These are phyloP conservation scores for Nothobranchius kuhntae DNA, from an alignment of 2,113 vertebrate species.

Conservation along the genomic window DNA sequence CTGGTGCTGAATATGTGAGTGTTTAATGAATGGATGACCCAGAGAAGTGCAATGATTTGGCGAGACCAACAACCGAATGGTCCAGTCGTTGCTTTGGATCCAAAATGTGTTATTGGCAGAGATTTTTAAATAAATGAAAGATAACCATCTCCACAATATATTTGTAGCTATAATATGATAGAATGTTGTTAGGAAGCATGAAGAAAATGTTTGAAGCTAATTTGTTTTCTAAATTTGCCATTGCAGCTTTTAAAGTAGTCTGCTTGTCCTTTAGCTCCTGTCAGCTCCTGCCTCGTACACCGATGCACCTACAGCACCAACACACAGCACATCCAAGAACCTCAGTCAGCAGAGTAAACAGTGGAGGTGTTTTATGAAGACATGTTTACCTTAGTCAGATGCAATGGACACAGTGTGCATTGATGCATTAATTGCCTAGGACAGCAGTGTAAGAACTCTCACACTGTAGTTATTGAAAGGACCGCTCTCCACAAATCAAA, in stretches of 20 bases:
- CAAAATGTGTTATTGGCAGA: too few species aligned
- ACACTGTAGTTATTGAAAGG: constrained; percentile 25
- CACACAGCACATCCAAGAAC: constrained; percentile 17
- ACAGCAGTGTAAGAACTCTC: constrained; percentile 25
- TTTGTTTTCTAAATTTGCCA: too few species aligned
- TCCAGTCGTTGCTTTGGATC: too few species aligned
- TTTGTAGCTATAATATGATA: too few species aligned
- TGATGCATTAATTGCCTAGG: constrained; percentile 9
- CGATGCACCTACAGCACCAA: constrained; percentile 11
- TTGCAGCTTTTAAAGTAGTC: constrained; percentile 1
- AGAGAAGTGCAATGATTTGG: too few species aligned
- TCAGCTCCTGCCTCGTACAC: constrained; percentile 20
- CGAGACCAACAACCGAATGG: too few species aligned
- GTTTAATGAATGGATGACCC: too few species aligned
- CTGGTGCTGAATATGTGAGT: too few species aligned
- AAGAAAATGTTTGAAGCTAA: too few species aligned
- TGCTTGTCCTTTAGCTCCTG: constrained; percentile 10
- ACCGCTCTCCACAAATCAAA: constrained; percentile 17
- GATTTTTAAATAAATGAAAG: too few species aligned
- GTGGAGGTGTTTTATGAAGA: constrained; percentile 20
- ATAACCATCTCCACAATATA: too few species aligned
- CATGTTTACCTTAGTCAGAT: constrained; percentile 36
- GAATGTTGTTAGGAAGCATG: too few species aligned
- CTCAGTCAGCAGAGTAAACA: constrained; percentile 38
- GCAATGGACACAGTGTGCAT: constrained; percentile 6